Conservation (phyloP, 2,888 invertebrate genomes). For the Meloe dianella region DNA sequence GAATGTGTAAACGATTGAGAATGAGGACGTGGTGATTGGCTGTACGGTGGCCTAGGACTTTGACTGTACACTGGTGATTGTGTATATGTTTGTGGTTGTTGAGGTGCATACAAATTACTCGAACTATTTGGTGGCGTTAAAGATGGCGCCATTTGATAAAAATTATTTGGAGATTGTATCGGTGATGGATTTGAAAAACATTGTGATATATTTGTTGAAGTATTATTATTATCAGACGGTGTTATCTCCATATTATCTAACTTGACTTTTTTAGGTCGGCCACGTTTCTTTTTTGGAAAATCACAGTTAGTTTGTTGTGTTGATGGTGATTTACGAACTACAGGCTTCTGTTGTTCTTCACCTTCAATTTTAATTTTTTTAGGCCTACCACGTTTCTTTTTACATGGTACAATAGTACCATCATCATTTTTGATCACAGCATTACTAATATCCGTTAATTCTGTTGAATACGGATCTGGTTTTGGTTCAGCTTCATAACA, state of each 20-base stretch:
- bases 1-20: slow-evolving; percentile 70
- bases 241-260: slow-evolving; percentile 66
- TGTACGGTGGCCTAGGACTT: slow-evolving; percentile 48
- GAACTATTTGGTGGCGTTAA: slow-evolving; percentile 57
- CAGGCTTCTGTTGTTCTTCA: slow-evolving; percentile 65
- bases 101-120: slow-evolving; percentile 54
- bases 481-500: slow-evolving; percentile 66
- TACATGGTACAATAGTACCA: slow-evolving; percentile 73
- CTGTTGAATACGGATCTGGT: slow-evolving; percentile 54
- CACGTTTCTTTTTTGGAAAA: slow-evolving; percentile 85
- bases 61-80: slow-evolving; percentile 54
- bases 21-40: slow-evolving; percentile 57
- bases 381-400: slow-evolving; percentile 89
- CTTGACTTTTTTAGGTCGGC: slow-evolving; percentile 85
- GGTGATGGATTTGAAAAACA: slow-evolving; percentile 62
- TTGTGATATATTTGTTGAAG: slow-evolving; percentile 59
- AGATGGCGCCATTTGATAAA: slow-evolving; percentile 58
- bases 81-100: slow-evolving; percentile 52
- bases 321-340: slow-evolving; percentile 61
- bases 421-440: slow-evolving; percentile 65
- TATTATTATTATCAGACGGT: slow-evolving; percentile 53
- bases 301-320: slow-evolving; percentile 60
- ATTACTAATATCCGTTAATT: slow-evolving; percentile 61
- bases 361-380: slow-evolving; percentile 81
- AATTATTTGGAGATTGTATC: slow-evolving; percentile 61